Conservation (phyloP, 2,888 invertebrate genomes). For the Isoperla grammatica region DNA sequence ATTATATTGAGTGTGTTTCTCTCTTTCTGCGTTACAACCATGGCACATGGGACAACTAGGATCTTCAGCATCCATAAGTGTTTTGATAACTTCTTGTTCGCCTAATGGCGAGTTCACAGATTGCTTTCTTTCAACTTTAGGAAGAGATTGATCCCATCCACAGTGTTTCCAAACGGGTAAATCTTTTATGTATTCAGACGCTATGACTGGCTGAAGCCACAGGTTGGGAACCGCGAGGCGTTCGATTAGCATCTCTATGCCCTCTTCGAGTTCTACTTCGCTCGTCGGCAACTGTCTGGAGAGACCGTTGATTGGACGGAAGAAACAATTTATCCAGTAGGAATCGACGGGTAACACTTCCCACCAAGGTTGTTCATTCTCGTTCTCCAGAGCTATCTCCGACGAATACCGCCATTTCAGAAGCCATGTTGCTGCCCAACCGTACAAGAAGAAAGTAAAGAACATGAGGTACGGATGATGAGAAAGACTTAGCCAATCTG, state of each 20-base stretch:
- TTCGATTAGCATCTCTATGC: slow-evolving; percentile 42
- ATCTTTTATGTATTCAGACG: slow-evolving; percentile 45
- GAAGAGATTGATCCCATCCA: slow-evolving; percentile 31
- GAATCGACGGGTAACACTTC: slow-evolving; percentile 40
- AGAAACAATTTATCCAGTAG: slow-evolving; percentile 38
- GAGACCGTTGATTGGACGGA: slow-evolving; percentile 37
- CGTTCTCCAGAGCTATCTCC: slow-evolving; percentile 19
- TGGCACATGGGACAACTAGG: slow-evolving; percentile 12
- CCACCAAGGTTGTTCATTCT: slow-evolving; percentile 40
- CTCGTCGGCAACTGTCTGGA: slow-evolving; percentile 35
- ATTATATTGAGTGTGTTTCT: neutral
- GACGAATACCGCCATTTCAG: slow-evolving; percentile 19
- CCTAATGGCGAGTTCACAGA: too few relatives aligned
- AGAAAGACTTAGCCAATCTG: slow-evolving; percentile 35
- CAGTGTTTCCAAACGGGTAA: slow-evolving; percentile 45
- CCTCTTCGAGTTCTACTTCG: slow-evolving; percentile 40
- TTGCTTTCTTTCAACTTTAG: neutral
- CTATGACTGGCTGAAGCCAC: slow-evolving; percentile 44
- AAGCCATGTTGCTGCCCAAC: slow-evolving; percentile 29
- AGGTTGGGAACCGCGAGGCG: slow-evolving; percentile 44
- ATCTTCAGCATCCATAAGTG: slow-evolving; percentile 30
- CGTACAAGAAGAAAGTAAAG: slow-evolving; percentile 36
- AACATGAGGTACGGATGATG: slow-evolving; percentile 36
- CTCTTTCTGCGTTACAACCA: slow-evolving; percentile 5
- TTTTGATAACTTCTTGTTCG: slow-evolving; percentile 18